A percentile compares a stretch with the other conserved stretches of the same genome.
These are phyloP conservation scores for Leptodactylus fuscus DNA, from an alignment of 2,113 vertebrate species.

Conservation along the genomic window DNA sequence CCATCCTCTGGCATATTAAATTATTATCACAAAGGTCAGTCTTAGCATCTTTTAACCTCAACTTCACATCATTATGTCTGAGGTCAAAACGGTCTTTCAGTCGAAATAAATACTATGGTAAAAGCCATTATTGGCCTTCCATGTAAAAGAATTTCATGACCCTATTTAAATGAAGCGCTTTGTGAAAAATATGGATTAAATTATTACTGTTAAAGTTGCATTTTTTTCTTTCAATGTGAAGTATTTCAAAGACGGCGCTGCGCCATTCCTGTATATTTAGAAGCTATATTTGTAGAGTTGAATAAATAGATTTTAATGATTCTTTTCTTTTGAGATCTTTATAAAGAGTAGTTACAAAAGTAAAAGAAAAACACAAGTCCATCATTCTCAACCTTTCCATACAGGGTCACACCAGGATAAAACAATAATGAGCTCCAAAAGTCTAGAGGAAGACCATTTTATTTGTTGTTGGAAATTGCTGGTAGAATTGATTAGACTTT, in stretches of 20 bases:
- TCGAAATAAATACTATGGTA: background rate
- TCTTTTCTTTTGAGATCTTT: background rate
- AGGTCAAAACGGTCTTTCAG: slow-evolving; percentile 21
- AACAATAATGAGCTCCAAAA: too few species aligned
- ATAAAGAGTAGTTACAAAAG: background rate
- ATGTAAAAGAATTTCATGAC: slow-evolving; percentile 6
- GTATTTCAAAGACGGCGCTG: background rate
- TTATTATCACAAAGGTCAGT: slow-evolving; percentile 36
- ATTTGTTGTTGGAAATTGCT: too few species aligned
- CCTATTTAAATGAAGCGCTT: slow-evolving; percentile 14
- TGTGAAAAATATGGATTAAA: slow-evolving; percentile 48
- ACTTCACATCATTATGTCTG: slow-evolving; percentile 35
- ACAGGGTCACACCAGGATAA: too few species aligned
- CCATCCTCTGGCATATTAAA: slow-evolving; percentile 26
- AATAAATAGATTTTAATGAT: background rate
- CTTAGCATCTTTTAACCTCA: slow-evolving; percentile 39
- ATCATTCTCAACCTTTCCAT: background rate
- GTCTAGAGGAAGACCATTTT: too few species aligned
- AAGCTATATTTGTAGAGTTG: background rate
- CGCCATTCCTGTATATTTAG: background rate
- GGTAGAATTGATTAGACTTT: too few species aligned
- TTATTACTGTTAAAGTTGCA: background rate
- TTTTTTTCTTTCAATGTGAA: background rate
- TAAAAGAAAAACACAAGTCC: background rate
- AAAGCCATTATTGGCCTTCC: background rate